phyloP scores from a whole-genome alignment of 2,888 invertebrate genomes.

The Euplagia quadripunctaria region DNA sequence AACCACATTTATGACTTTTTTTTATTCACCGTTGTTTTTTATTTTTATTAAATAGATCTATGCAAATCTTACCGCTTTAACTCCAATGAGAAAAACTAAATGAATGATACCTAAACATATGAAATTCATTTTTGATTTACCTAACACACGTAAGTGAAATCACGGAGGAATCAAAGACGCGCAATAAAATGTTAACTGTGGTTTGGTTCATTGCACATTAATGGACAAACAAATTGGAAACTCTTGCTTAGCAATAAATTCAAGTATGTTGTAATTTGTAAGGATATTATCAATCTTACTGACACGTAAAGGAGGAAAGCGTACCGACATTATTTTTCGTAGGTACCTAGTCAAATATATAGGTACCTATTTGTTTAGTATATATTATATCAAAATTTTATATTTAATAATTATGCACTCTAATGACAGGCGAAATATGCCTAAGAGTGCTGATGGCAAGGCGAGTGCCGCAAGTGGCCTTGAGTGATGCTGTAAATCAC shows the following conservation, averaged over 20 bases:
- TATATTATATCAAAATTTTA: no score
- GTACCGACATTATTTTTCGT: neutral
- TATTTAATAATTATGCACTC: neutral
- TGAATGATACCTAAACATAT: slow-evolving; percentile 66
- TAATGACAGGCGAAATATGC: neutral
- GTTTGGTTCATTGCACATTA: slow-evolving; percentile 64
- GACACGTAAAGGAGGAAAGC: slow-evolving; percentile 1
- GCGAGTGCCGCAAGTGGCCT: neutral
- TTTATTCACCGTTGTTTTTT: neutral
- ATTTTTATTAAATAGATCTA: neutral
- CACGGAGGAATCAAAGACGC: slow-evolving; percentile 55
- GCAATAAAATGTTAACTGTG: slow-evolving; percentile 66
- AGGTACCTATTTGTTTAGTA: no score
- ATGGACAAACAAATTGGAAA: slow-evolving; percentile 64
- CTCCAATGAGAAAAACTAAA: slow-evolving; percentile 56
- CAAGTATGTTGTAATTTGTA: slow-evolving; percentile 13
- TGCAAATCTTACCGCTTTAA: slow-evolving; percentile 68
- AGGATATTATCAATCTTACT: slow-evolving; percentile 12
- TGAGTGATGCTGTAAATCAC: neutral
- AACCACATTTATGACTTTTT: neutral
- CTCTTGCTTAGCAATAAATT: slow-evolving; percentile 17
- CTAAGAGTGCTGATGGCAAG: neutral
- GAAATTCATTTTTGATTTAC: slow-evolving; percentile 74
- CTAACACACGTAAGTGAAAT: slow-evolving; percentile 60
- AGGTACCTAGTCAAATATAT: neutral